Evolutionary conservation across 1,140 invertebrate species (phyloP), one percentile per base, ranked within the genome.

Genomic region (Ceratosolen solmsi): DNA sequence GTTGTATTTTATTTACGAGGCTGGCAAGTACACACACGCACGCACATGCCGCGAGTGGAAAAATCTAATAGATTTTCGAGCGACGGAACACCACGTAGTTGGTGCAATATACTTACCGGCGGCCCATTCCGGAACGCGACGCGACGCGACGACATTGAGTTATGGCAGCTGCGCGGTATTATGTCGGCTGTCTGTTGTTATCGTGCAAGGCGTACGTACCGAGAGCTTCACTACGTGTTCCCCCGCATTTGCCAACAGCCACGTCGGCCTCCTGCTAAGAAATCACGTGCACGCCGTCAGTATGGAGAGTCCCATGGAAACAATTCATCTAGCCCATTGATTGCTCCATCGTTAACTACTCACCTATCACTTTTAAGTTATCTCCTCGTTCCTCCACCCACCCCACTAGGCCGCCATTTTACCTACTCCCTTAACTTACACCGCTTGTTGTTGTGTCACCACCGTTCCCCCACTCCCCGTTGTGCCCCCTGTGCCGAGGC

Each of bases 241-340:
- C 30, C 46, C 17, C 20, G 17, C 20, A 17, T 11, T 54, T 54
- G 51, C 51, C 20, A 54, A 22, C 51, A 54, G 20, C 20, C 20
- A 22, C 13, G 20, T 22, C 20, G 51, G 20, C 51, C 20, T 54
- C 11, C 17, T 54, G 5, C 41, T 36, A 51, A 46, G 70, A 75
- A 79, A 58, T 58, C 22, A 65, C 41, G 83, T 83, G 80, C 84
- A 85, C 83, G 84, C 85, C 83, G 84, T 68, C 73, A 56, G 82
- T 84, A 30, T 83, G 85, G 89, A 89, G 86, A 90, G 87, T 89
- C 88, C 89, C 87, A 84, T 87, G 88, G 88, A 91, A 91, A 91
- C 90, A 91, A 92, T 92, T 91, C 91, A 91, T 92, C 89, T 89
- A 89, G 84, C 85, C 87, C 86, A 88, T 87, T 91, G 88, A 91